A percentile compares a stretch with the other conserved stretches of the same genome.
Conservation (phyloP, 1,140 invertebrate species). For the Trichonephila clavata region DNA sequence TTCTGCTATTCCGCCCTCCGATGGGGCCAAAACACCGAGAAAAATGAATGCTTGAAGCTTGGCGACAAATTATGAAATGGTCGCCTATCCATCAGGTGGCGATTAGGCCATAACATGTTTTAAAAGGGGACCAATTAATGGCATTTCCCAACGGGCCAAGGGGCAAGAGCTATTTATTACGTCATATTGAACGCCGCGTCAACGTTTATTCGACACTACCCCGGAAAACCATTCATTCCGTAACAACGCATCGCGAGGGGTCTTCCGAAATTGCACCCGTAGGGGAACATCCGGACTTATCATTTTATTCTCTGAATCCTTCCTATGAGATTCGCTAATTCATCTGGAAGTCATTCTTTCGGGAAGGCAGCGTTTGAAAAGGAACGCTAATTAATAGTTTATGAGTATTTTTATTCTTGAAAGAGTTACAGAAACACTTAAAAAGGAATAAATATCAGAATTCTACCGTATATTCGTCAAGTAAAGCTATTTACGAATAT, state of each 20-base stretch:
- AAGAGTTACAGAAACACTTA: too few species aligned
- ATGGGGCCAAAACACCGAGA: too few species aligned
- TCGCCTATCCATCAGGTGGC: constrained; percentile 57
- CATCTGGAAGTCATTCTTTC: too few species aligned
- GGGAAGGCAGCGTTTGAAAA: too few species aligned
- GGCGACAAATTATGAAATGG: not conserved
- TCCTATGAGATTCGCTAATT: not conserved
- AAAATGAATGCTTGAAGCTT: too few species aligned
- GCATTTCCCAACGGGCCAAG: constrained; percentile 51
- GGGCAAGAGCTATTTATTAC: constrained; percentile 70
- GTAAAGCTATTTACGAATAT: too few species aligned
- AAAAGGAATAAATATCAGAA: too few species aligned
- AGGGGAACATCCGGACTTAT: not conserved
- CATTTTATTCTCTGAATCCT: not conserved
- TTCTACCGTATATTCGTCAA: too few species aligned
- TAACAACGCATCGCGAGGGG: constrained; percentile 4
- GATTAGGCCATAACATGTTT: constrained; percentile 41
- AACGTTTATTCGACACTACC: constrained; percentile 30
- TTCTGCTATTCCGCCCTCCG: too few species aligned
- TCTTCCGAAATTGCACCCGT: constrained; percentile 38
- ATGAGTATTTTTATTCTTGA: too few species aligned
- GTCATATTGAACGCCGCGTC: constrained; percentile 65
- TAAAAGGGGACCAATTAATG: constrained; percentile 61
- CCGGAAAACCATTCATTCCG: constrained; percentile 49
- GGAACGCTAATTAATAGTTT: too few species aligned